phyloP scores from a whole-genome alignment of 2,888 invertebrate genomes.

The Acronicta leporina region DNA sequence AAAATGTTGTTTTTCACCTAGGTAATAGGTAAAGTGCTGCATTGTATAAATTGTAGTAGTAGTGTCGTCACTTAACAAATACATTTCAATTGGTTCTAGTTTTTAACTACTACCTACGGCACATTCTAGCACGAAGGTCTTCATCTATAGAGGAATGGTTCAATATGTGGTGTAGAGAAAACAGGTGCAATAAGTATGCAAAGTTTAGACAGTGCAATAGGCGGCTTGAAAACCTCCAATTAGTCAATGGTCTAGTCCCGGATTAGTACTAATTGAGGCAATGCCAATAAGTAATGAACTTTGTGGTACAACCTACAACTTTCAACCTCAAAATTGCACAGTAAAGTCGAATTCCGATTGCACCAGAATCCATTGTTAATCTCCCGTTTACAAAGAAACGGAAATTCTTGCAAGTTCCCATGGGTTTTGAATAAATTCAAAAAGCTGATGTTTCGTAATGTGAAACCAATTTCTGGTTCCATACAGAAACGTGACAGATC shows the following conservation, averaged over 20 bases:
- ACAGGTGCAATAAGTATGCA: constrained; percentile 13
- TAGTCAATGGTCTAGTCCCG: constrained; percentile 53
- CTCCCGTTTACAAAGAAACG: constrained; percentile 29
- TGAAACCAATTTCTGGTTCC: constrained; percentile 46
- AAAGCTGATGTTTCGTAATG: constrained; percentile 48
- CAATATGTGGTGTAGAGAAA: constrained; percentile 1
- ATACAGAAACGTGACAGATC: constrained; percentile 40
- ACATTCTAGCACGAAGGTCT: constrained; percentile 3
- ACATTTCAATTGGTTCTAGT: neutral
- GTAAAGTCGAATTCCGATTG: constrained; percentile 28
- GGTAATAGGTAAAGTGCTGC: too few species aligned
- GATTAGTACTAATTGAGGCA: constrained; percentile 59
- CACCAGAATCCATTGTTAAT: constrained; percentile 22
- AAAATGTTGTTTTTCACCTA: too few species aligned
- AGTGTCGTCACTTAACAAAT: too few species aligned
- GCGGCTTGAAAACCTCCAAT: constrained; percentile 54
- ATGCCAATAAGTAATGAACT: constrained; percentile 45
- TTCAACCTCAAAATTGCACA: neutral
- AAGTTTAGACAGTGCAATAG: constrained; percentile 24
- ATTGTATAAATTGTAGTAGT: too few species aligned
- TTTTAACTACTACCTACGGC: neutral
- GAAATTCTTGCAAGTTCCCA: constrained; percentile 39
- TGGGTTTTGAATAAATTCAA: constrained; percentile 44
- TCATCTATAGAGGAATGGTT: too few species aligned
- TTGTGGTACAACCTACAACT: constrained; percentile 10